Base-by-base conservation (phyloP, 2,113 vertebrate genomes). In the Ictalurus furcatus region DNA sequence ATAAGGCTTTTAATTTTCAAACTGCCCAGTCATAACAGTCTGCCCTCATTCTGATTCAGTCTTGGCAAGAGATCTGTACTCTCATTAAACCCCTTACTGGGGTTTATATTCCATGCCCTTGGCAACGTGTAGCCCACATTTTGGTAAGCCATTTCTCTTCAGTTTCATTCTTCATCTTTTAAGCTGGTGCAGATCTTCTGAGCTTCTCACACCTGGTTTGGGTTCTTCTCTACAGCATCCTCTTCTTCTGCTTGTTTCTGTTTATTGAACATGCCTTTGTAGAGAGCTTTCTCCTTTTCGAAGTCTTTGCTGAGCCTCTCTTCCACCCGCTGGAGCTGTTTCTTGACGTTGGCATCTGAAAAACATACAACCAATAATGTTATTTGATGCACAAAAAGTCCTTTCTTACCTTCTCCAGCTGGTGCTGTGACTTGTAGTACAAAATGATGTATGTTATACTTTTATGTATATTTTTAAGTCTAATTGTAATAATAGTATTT, bases 201-300 rank as follows among this genome's bases (percentile, higher is more conserved):
- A 28, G 88, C 83, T 58, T 86, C 87, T 90, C 19, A 88, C 67
- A 88, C 69, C 86, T 84, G 69, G 79, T 90, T 92, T 82, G 89
- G 90, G 81, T 92, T 89, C 40, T 90, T 89, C 67, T 48, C 92
- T 30, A 90, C 87, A 28, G 71, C 44, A 87, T 84, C 78, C 34
- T 88, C 89, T 83, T 86, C 90, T 21, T 85, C 90, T 23, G 4
- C 52, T 13, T 76, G 78, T 87, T 92, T 94, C 71, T 91, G 87
- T 84, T 93, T 89, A 87, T 92, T 92, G 90, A 98, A 98, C 97
- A 98, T 98, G 92, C 96, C 96, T 91, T 94, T 93, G 89, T 97
- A 98, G 89, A 97, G 94, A 63, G 96, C 96, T 89, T 95, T 97
- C 92, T 98, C 97, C 86, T 94, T 96, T 88, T 94, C 95, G 16